Conservation (phyloP, 2,797 vertebrate genomes). For the Megaceryle alcyon region DNA sequence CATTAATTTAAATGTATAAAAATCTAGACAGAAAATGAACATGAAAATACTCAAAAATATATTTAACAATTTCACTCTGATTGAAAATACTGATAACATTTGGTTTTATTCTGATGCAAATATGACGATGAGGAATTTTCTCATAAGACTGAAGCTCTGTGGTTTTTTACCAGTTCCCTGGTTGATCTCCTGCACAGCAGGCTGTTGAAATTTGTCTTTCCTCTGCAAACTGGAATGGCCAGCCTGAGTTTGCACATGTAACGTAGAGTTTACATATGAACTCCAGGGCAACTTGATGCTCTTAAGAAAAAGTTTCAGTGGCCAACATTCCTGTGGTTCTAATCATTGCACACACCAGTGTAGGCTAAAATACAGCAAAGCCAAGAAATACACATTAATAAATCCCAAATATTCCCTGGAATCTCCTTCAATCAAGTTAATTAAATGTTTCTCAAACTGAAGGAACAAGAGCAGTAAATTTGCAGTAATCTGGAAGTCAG, state of each 20-base stretch:
- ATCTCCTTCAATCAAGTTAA: neutral
- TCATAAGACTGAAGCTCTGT: neutral
- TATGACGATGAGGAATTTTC: neutral
- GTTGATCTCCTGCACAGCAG: neutral
- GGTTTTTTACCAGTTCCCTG: neutral
- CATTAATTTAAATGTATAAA: neutral
- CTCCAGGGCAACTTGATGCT: neutral
- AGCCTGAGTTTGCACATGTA: neutral
- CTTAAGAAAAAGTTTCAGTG: neutral
- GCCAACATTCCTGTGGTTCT: neutral
- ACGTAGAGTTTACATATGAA: fast-evolving
- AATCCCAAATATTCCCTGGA: neutral
- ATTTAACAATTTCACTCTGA: neutral
- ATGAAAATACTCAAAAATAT: neutral
- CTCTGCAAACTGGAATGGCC: neutral
- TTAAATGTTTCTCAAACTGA: neutral
- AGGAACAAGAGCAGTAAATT: neutral
- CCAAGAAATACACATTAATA: neutral
- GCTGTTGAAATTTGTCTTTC: neutral
- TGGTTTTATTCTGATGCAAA: neutral
- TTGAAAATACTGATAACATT: neutral
- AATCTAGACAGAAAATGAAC: neutral
- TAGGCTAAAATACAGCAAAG: neutral
- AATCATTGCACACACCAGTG: fast-evolving
- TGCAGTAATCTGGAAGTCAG: neutral